Base-by-base conservation (phyloP, 2,113 vertebrate genomes). In the Psettodes erumei region DNA sequence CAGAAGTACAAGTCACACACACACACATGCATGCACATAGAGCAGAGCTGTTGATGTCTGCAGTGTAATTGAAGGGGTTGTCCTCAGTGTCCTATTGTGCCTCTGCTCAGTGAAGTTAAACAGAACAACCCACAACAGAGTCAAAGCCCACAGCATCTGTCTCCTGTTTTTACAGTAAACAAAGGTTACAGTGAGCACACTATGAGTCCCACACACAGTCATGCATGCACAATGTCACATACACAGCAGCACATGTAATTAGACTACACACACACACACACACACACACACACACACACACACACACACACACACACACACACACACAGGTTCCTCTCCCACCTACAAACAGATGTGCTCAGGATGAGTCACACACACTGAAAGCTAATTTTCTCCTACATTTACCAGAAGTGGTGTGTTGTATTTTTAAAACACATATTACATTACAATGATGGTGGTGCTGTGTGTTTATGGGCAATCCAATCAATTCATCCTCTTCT, bases 111-210 rank as follows among this genome's bases (percentile, higher is more conserved):
- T 71, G 68, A 83, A 35, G 79, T 77, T 71, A 77, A 79, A 82
- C 71, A 82, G 62, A 83, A 28, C 47, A 35, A 56, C 53, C 60
- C 79, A 62, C 65, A 75, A 50, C 70, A 74, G 47, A 78, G 63
- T 38, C 63, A 25, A 28, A 74, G 67, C 23, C 38, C 71, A 47
- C 79, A 70, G 69, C 75, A 71, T 70, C 74, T 84, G 83, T 71
- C 83, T 82, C 67, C 64, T 63, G 78, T 84, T 71, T 81, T 84
- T 86, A 84, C 50, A 55, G 64, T 79, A 84, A 86, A 77, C 67
- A 88, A 71, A 85, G 55, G 71, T 68, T 77, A 76, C 70, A 65
- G 2, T 60, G 59, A 65, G 33, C 79, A 47, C 73, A 64, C 42
- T 61, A 35, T 11, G 51, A 53, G 42, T 4, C 68, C 54, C 58